Evolutionary conservation across 2,797 vertebrate species (phyloP).

Genomic region (Hozukius guyotensis): DNA sequence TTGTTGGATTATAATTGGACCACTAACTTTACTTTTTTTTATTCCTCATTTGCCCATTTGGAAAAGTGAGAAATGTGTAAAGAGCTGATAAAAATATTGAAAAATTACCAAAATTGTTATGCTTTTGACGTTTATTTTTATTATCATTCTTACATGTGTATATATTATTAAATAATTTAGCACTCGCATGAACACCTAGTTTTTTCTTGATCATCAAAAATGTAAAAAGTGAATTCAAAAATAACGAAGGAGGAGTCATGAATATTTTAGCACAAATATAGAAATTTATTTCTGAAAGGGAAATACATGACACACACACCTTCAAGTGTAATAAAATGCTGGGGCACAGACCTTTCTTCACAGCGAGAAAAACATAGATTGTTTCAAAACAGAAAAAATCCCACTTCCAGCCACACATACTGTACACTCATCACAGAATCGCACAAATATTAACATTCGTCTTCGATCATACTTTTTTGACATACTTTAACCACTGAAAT

Average conservation of each 20-base stretch:
- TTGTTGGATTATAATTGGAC: background rate
- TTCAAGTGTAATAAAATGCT: constrained; percentile 55
- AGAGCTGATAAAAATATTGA: background rate
- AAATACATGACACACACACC: constrained; percentile 45
- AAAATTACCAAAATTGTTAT: background rate
- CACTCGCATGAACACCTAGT: background rate
- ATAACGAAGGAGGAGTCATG: constrained; percentile 2
- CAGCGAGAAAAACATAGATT: constrained; percentile 20
- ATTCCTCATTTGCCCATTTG: background rate
- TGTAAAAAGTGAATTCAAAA: background rate
- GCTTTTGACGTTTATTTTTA: background rate
- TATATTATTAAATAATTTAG: background rate
- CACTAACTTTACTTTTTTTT: background rate
- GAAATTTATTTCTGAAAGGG: constrained; percentile 68
- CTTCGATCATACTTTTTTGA: constrained; percentile 19
- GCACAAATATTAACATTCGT: constrained; percentile 44
- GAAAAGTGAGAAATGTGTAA: background rate
- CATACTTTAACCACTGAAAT: constrained; percentile 33
- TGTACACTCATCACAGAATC: constrained; percentile 49
- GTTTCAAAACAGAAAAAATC: background rate
- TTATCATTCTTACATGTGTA: background rate
- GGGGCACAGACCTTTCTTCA: constrained; percentile 22
- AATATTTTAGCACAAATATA: constrained; percentile 62
- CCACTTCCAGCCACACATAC: constrained; percentile 42
- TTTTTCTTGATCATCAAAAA: background rate